Base-by-base conservation (phyloP, 2,888 invertebrate genomes). In the Drosophila buzzatii region DNA sequence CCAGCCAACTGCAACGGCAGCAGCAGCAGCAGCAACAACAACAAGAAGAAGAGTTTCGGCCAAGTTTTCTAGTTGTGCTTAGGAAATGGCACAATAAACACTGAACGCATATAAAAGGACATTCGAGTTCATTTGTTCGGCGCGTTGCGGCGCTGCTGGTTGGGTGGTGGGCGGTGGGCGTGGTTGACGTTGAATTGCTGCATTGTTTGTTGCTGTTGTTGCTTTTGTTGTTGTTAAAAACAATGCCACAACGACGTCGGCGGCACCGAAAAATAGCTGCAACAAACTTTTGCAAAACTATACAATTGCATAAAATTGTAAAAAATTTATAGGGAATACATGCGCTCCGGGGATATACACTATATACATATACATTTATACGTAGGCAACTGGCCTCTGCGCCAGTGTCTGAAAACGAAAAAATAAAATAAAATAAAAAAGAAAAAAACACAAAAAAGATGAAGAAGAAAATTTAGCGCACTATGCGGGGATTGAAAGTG, bases 221-320 rank as follows among this genome's bases (percentile, higher is more conserved):
- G 78, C 18, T 51, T 18, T 51, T 72, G 71, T 62, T 71, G 78
- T 51, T 72, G 71, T 62, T 71, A 57, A 84, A 84, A 85, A 85
- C 85, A 85, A 85, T 89, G 85, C 85, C 88, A 87, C 82, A 71
- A 75, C 75, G 45, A 37, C 51, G 64, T 10, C 42, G 62, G 65
- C 74, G 70, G 85, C 88, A 81, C 74, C 90, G 73, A 85, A 90
- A 85, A 90, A 88, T 88, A 85, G 89, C 90, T 90, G 82, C 78
- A 82, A 73, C 90, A 85, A 85, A 90, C 83, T 85, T 85, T 85
- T 76, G 66, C 81, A 80, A 85, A 90, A 90, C 85, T 84, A 82
- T 90, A 85, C 90, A 88, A 90, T 85, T 85, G 90, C 86, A 90
- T 88, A 90, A 90, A 90, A 85, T 88, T 80, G 89, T 90, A 82